phyloP scores from a whole-genome alignment of 2,888 invertebrate species.

The Metellina segmentata region DNA sequence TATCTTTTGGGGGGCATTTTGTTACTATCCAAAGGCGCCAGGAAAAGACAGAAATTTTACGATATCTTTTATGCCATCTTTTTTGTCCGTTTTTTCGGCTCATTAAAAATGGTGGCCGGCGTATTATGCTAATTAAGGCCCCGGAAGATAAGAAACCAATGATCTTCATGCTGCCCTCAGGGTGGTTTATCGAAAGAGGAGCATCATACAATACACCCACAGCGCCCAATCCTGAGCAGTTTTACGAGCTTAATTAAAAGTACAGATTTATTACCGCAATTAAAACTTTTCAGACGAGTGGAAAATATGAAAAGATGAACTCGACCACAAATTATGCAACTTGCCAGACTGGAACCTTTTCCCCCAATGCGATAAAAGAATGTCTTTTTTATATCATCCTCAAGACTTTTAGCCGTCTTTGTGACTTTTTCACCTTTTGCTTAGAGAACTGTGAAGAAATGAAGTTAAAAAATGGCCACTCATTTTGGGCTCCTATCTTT shows the following conservation, averaged over 20 bases:
- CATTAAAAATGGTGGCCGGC: slow-evolving; percentile 77
- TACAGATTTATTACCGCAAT: slow-evolving; percentile 76
- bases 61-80: slow-evolving; percentile 76
- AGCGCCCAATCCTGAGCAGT: slow-evolving; percentile 70
- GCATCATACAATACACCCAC: slow-evolving; percentile 75
- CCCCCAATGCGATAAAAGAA: slow-evolving; percentile 65
- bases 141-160: slow-evolving; percentile 76
- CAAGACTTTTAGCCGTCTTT: slow-evolving; percentile 33
- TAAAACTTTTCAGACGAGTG: slow-evolving; percentile 77
- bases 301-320: slow-evolving; percentile 77
- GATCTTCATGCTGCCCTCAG: slow-evolving; percentile 72
- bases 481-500: too few relatives aligned
- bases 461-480: not conserved
- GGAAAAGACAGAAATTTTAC: slow-evolving; percentile 76
- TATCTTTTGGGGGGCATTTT: slow-evolving; percentile 74
- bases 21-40: slow-evolving; percentile 74
- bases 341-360: slow-evolving; percentile 74
- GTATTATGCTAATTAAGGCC: slow-evolving; percentile 76
- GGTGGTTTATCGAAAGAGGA: slow-evolving; percentile 63
- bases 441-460: not conserved
- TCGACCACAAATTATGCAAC: slow-evolving; percentile 75
- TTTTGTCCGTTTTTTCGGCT: slow-evolving; percentile 76
- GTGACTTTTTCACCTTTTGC: slow-evolving; percentile 14
- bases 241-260: slow-evolving; percentile 76
- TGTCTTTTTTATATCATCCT: slow-evolving; percentile 25